Evolutionary conservation across 2,113 vertebrate genomes (phyloP).

Genomic region (Beaufortia kweichowensis): DNA sequence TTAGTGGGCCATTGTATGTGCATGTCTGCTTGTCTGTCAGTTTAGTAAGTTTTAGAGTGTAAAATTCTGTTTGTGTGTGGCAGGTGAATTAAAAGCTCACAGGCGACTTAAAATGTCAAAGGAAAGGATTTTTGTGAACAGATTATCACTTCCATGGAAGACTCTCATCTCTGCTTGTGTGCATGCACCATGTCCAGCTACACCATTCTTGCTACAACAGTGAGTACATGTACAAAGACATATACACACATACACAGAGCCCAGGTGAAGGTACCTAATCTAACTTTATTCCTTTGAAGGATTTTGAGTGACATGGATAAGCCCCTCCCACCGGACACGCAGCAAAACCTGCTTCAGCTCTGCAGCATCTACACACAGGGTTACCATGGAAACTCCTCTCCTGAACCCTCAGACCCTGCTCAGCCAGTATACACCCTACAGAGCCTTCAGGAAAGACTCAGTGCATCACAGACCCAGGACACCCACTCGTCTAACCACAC

Average conservation of each 20-base stretch:
- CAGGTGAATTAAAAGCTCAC: constrained; percentile 67
- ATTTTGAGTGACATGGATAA: constrained; percentile 87
- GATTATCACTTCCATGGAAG: constrained; percentile 81
- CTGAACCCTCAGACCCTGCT: constrained; percentile 53
- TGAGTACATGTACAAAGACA: constrained; percentile 58
- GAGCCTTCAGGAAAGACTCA: constrained; percentile 78
- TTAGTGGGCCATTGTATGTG: neutral
- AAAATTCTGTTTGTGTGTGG: neutral
- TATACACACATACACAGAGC: neutral
- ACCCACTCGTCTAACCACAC: constrained; percentile 37
- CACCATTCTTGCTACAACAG: constrained; percentile 83
- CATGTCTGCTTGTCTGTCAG: too few relatives aligned
- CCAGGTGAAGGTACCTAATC: neutral
- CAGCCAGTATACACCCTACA: constrained; percentile 88
- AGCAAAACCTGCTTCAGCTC: constrained; percentile 81
- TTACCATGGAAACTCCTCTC: constrained; percentile 28
- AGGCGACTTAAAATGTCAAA: constrained; percentile 70
- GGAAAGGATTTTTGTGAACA: constrained; percentile 78
- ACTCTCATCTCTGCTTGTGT: constrained; percentile 83
- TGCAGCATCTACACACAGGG: constrained; percentile 89
- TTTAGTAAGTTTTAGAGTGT: neutral
- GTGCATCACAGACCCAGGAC: constrained; percentile 42
- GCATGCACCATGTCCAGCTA: constrained; percentile 84
- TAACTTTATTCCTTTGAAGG: constrained; percentile 58
- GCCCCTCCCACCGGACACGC: constrained; percentile 76